Base-by-base conservation (phyloP, 2,888 invertebrate genomes). In the Habroteleia sp. region DNA sequence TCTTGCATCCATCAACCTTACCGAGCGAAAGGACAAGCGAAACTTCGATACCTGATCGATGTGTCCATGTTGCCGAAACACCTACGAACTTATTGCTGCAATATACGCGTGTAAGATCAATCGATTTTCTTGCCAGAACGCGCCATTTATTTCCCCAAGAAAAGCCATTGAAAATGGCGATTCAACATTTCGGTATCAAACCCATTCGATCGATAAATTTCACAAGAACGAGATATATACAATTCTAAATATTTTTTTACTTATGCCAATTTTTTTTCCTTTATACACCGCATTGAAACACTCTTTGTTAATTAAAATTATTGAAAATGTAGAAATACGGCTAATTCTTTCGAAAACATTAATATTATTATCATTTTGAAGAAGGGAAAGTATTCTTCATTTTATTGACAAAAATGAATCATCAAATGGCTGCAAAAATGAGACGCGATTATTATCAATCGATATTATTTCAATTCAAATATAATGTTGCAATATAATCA, bases 1-100 rank as follows among this genome's bases (percentile, higher is more conserved):
- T 87, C 87, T 86, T 85, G 81, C 86, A 87, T 88, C 88, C 86
- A 87, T 88, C 87, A 87, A 87, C 80, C 79, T 78, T 79, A 79
- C 78, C 77, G 71, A 77, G 75, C 73, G 54, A 72, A 74, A 69
- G 73, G 78, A 79, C 73, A 71, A 80, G 78, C 79, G 69, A 58
- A 72, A 68, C 65, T 73, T 74, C 46, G 66, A 75, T 74, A 37
- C 66, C 79, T 87, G 87, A 87, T 87, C 86, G 87, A 87, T 87
- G 85, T 82, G 82, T 83, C 77, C 68, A 42, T 66, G 58, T 65
- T 71, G 63, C 62, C 63, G 48, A 76, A 76, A 78, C 79, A 77
- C 78, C 81, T 77, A 78, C 79, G 68, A 74, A 42, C 77, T 68
- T 68, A 66, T 74, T 77, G 68, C 62, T 65, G 50, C 65, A 68